phyloP scores from a whole-genome alignment of 2,113 vertebrate species.

The Malurus elegans region DNA sequence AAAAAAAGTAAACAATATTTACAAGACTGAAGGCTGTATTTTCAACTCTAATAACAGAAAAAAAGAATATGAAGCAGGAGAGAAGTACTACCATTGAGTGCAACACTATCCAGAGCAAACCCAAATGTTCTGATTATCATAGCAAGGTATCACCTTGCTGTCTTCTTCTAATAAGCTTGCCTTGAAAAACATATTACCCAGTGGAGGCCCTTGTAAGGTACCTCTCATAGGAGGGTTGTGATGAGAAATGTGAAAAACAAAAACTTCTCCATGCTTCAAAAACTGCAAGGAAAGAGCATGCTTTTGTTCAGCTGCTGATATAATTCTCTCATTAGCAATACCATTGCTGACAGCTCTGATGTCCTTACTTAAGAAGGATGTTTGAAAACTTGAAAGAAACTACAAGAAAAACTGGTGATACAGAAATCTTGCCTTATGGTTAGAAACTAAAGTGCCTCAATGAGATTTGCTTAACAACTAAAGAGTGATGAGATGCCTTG shows the following conservation, averaged over 20 bases:
- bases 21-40: neutral
- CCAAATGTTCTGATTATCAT: neutral
- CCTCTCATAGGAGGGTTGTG: neutral
- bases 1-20: neutral
- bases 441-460: neutral
- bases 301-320: neutral
- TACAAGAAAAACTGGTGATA: constrained; percentile 23
- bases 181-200: neutral
- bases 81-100: neutral
- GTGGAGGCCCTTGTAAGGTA: neutral
- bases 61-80: neutral
- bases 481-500: neutral
- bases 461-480: neutral
- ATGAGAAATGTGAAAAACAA: neutral
- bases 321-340: neutral
- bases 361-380: neutral
- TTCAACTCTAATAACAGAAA: neutral
- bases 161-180: neutral
- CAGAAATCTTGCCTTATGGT: neutral
- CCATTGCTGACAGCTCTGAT: neutral
- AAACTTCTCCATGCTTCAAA: neutral
- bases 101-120: neutral
- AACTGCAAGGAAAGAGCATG: neutral
- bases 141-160: neutral
- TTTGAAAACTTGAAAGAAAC: constrained; percentile 24